Evolutionary conservation across 2,888 invertebrate genomes (phyloP).

Genomic region (Epinotia brunnichana): DNA sequence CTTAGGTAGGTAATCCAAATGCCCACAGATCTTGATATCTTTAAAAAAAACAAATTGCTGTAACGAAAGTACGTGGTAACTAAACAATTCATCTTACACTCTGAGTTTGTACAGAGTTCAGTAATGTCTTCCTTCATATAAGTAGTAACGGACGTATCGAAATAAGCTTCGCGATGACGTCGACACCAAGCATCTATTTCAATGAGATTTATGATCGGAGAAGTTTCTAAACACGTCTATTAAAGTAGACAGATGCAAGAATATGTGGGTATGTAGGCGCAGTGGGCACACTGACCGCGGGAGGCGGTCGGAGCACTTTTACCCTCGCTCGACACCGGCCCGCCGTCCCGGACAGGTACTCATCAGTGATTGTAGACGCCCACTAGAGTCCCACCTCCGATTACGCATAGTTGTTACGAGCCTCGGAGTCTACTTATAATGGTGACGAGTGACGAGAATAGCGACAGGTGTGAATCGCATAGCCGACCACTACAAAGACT

Average conservation of each 20-base stretch:
- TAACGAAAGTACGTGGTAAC: neutral
- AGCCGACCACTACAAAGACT: neutral
- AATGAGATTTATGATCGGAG: slow-evolving; percentile 13
- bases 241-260: slow-evolving; percentile 14
- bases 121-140: neutral
- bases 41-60: neutral
- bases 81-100: neutral
- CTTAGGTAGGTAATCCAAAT: no score
- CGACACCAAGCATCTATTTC: neutral
- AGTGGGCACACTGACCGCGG: slow-evolving; percentile 40
- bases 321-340: slow-evolving; percentile 41
- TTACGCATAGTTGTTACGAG: neutral
- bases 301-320: slow-evolving; percentile 45
- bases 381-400: neutral
- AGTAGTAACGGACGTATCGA: neutral
- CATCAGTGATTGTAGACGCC: neutral
- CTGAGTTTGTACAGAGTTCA: neutral
- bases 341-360: slow-evolving; percentile 4
- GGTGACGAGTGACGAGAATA: neutral
- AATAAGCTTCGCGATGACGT: neutral
- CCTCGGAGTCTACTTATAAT: neutral
- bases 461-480: neutral
- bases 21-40: neutral
- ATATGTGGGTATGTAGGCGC: slow-evolving; percentile 34
- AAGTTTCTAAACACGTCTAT: slow-evolving; percentile 24